Base-by-base conservation (phyloP, 1,140 invertebrate genomes). In the Cyclina sinensis region DNA sequence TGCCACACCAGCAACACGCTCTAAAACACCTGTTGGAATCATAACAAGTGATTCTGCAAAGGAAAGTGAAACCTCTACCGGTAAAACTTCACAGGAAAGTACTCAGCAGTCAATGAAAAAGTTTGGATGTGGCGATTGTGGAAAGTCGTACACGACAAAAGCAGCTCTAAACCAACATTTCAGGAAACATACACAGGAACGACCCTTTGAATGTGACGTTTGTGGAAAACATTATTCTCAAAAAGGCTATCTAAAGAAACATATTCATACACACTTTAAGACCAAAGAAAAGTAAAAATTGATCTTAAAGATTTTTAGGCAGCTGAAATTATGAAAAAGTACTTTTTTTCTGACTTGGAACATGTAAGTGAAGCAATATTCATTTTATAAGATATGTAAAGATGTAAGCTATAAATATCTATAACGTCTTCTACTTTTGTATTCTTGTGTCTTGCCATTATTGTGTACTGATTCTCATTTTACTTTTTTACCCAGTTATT, bases 101-200 rank as follows among this genome's bases (percentile, higher is more conserved):
- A 21, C 37, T 11, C 3, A 21, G 1, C 46, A 84, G 16, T 27
- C 51, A 7, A 37, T 43, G 24, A 90, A 90, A 65, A 97, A 98
- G 0, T 98, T 98, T 96, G 98, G 98, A 92, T 98, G 98, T 93
- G 97, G 97, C 0, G 97, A 98, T 0, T 98, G 98, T 95, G 97
- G 97, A 89, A 96, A 98, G 68, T 97, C 97, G 91, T 98, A 98
- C 94, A 98, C 98, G 95, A 98, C 98, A 95, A 87, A 87, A 43
- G 54, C 73, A 24, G 85, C 48, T 0, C 43, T 87, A 21, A 80
- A 78, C 30, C 24, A 43, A 24, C 85, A 87, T 94, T 96, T 98
- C 16, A 96, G 99, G n/a, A 99, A 98, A 0, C 98, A 99, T 70
- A 99, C 98, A 0, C 98, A 99, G 92, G 98, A 99, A 91, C 99